Evolutionary conservation across 2,888 invertebrate species (phyloP), one percentile per base, ranked within the genome.

Genomic region (Pimpla rufipes): DNA sequence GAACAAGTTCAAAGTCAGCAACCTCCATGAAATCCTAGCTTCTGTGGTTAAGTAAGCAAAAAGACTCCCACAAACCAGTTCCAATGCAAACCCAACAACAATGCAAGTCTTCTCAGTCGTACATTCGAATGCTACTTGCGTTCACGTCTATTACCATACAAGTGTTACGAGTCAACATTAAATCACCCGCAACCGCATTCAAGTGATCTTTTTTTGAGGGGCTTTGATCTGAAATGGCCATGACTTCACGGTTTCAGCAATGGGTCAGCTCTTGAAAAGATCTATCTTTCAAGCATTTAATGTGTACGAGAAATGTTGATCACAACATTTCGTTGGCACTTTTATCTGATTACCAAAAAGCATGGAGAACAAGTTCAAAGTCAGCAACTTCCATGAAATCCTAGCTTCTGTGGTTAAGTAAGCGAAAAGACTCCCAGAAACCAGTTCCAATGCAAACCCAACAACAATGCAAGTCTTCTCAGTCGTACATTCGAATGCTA

Each of bases 221-320:
- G 45, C 62, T 67, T 77, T 77, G 81, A 77, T 73, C 57, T 40
- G 16, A 11, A 73, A 67, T 67, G 42, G n/a, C 47, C 50, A 21
- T 50, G 59, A 45, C 70, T 70, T 57, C n/a, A n/a, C n/a, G n/a
- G n/a, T n/a, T n/a, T n/a, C n/a, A n/a, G 11, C 42, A 42, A 42
- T 10, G 10, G 42, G 11, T 42, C 42, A 42, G 11, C 5, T 11
- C 4, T 4, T 42, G 7, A 10, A 42, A 42, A 42, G 2, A 42
- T 42, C 7, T 8, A 42, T 42, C 5, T 42, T 42, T 42, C 11
- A 8, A 42, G 42, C 42, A 42, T 42, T 42, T 11, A 8, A 8
- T 42, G 7, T 42, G 11, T n/a, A n/a, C n/a, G n/a, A n/a, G n/a
- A n/a, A n/a, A n/a, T n/a, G n/a, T n/a, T n/a, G n/a, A n/a, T n/a